A percentile compares a stretch with the other conserved stretches of the same genome.
Evolutionary conservation across 1,140 invertebrate genomes (phyloP).

Genomic region (Hylyphantes graminicola): DNA sequence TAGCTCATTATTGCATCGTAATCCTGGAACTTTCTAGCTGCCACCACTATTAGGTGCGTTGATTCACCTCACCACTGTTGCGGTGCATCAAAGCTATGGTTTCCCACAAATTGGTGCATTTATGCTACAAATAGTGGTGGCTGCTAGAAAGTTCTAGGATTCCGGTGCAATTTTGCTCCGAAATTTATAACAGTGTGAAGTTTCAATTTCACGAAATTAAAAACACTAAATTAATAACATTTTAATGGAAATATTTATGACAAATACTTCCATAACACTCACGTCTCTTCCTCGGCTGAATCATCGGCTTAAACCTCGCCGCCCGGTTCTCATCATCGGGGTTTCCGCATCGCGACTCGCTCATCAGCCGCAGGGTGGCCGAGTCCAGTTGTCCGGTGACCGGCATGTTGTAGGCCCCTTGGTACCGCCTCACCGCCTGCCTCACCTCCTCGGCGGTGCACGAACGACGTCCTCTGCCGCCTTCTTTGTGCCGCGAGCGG

Average conservation of each 20-base stretch:
- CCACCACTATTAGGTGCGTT: too few species aligned
- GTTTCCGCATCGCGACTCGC: slow-evolving; percentile 68
- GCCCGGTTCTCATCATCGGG: slow-evolving; percentile 65
- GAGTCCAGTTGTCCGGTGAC: slow-evolving; percentile 67
- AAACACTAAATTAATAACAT: neutral
- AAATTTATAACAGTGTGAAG: neutral
- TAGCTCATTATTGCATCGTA: too few species aligned
- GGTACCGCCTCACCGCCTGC: slow-evolving; percentile 65
- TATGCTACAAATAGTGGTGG: too few species aligned
- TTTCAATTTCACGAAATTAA: neutral
- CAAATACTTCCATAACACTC: neutral
- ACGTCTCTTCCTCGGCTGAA: slow-evolving; percentile 45
- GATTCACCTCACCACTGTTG: neutral
- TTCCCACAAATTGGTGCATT: too few species aligned
- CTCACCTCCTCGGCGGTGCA: slow-evolving; percentile 48
- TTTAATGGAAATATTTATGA: neutral
- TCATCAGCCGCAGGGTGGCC: slow-evolving; percentile 67
- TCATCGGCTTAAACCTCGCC: slow-evolving; percentile 52
- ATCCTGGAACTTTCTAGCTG: too few species aligned
- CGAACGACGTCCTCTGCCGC: neutral
- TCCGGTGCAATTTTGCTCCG: too few species aligned
- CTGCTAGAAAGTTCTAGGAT: too few species aligned
- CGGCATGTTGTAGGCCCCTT: slow-evolving; percentile 67
- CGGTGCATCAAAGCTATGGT: too few species aligned
- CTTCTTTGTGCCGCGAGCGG: slow-evolving; percentile 17